Percentiles rank a stretch among this genome's conserved stretches.
phyloP scores from a whole-genome alignment of 2,888 invertebrate species.

The Ennomos fuscantarius region DNA sequence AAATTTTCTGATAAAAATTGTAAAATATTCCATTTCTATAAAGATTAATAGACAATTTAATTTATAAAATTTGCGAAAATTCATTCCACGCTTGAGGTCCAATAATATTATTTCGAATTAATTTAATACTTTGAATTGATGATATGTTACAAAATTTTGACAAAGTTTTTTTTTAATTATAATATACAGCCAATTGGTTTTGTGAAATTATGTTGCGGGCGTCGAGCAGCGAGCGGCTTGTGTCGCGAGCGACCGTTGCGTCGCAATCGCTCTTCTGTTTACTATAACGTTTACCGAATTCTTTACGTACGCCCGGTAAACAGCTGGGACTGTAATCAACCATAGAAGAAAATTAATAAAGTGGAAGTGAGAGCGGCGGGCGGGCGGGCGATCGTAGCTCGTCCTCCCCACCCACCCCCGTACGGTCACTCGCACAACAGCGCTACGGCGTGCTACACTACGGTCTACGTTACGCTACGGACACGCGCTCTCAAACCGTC shows the following conservation, averaged over 20 bases:
- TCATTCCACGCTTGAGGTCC: too few relatives aligned
- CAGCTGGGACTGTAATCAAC: slow-evolving; percentile 88
- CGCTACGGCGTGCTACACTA: slow-evolving; percentile 45
- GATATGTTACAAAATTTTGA: slow-evolving; percentile 18
- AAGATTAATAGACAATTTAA: too few relatives aligned
- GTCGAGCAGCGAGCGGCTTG: slow-evolving; percentile 33
- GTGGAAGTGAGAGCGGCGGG: slow-evolving; percentile 46
- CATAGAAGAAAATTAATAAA: slow-evolving; percentile 71
- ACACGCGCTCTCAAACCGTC: slow-evolving; percentile 11
- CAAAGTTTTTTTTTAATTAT: slow-evolving; percentile 12
- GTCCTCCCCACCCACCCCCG: slow-evolving; percentile 61
- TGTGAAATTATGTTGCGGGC: slow-evolving; percentile 33
- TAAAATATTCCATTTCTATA: too few relatives aligned
- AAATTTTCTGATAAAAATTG: too few relatives aligned
- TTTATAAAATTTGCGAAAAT: too few relatives aligned
- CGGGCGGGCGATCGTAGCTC: slow-evolving; percentile 47
- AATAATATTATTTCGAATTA: too few relatives aligned
- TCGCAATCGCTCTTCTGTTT: slow-evolving; percentile 55
- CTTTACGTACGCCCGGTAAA: slow-evolving; percentile 87
- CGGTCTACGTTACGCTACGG: slow-evolving; percentile 35
- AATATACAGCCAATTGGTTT: slow-evolving; percentile 28
- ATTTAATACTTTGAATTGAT: not conserved
- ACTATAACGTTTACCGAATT: slow-evolving; percentile 66
- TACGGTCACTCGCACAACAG: slow-evolving; percentile 41
- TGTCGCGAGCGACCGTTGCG: slow-evolving; percentile 36